Conservation (phyloP, 2,797 vertebrate species). For the Rousettus madagascariensis region DNA sequence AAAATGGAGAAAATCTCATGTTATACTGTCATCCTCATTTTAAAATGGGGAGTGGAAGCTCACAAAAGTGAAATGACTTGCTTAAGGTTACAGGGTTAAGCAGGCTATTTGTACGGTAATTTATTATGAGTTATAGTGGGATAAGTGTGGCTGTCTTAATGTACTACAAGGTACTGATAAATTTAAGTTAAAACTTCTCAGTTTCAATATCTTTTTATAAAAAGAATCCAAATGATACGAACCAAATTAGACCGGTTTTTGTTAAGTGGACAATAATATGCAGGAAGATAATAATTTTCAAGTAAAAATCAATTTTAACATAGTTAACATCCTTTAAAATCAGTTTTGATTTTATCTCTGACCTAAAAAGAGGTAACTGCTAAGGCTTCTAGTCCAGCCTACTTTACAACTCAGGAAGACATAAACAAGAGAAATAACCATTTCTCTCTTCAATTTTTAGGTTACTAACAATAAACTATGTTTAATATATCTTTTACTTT, state of each 20-base stretch:
- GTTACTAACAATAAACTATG: constrained; percentile 29
- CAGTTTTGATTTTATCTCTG: constrained; percentile 35
- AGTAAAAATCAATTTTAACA: constrained; percentile 31
- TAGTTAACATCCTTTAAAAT: constrained; percentile 8
- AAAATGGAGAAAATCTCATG: neutral
- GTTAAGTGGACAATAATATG: neutral
- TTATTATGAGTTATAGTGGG: neutral
- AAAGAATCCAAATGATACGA: constrained; percentile 25
- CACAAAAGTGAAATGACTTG: neutral
- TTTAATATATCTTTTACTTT: neutral
- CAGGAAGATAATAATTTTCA: constrained; percentile 9
- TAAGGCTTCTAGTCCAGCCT: neutral
- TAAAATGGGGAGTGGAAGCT: constrained; percentile 14
- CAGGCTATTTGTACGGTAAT: neutral
- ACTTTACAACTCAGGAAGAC: neutral
- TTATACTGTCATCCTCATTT: neutral
- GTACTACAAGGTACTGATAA: neutral
- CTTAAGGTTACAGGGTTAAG: neutral
- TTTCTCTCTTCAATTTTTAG: constrained; percentile 30
- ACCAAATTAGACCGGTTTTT: constrained; percentile 11
- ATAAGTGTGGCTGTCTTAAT: constrained; percentile 3
- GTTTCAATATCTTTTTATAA: constrained; percentile 9
- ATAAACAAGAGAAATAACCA: neutral
- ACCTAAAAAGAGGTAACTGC: neutral
- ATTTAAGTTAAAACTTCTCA: neutral